Conservation (phyloP, 2,113 vertebrate species). For the Panthera leo region DNA sequence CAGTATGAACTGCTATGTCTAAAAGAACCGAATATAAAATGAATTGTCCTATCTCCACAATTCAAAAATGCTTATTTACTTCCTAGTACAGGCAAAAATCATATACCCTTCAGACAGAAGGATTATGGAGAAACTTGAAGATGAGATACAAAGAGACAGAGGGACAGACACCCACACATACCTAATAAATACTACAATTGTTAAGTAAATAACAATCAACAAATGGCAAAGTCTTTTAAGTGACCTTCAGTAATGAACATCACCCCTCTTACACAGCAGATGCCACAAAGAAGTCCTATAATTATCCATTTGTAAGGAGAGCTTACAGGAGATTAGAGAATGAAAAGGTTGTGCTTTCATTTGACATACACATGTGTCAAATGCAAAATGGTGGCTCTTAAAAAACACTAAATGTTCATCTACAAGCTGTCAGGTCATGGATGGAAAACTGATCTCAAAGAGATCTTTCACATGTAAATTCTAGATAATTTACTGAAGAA, state of each 20-base stretch:
- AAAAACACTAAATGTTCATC: conserved; percentile 12
- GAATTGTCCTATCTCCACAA: not conserved
- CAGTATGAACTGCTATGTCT: not conserved
- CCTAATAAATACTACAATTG: not conserved
- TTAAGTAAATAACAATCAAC: conserved; percentile 14
- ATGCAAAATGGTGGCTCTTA: not conserved
- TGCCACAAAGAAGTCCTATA: not conserved
- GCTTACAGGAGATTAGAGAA: not conserved
- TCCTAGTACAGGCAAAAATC: not conserved
- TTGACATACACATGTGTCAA: not conserved
- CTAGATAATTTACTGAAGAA: conserved; percentile 52
- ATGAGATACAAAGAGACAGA: not conserved
- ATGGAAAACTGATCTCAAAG: conserved; percentile 32
- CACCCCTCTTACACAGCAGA: not conserved
- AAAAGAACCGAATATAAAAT: not conserved
- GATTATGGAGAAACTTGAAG: not conserved
- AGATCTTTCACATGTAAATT: conserved; percentile 53
- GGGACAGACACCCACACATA: not conserved
- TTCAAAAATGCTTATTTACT: not conserved
- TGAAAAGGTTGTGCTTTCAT: not conserved
- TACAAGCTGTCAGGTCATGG: conserved; percentile 39
- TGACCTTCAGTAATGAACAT: not conserved
- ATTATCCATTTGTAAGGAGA: not conserved
- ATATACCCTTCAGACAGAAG: not conserved
- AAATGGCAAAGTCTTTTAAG: not conserved